Evolutionary conservation across 2,888 invertebrate species (phyloP).

Genomic region (Cataglyphis albicans): DNA sequence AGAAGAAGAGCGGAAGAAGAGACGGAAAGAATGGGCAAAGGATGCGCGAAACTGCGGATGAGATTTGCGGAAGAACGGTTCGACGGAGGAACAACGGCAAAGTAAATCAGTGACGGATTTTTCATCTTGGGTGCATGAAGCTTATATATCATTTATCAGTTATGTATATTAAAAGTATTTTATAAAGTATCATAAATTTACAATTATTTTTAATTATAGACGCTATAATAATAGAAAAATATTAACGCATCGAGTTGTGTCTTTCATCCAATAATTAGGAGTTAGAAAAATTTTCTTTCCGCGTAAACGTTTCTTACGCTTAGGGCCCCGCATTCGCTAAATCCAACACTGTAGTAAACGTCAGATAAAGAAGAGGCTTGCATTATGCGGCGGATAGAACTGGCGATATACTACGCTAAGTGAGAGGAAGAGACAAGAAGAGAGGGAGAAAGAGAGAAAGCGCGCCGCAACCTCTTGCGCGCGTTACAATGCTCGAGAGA

Average conservation of each 20-base stretch:
- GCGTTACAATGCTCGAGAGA: constrained; percentile 78
- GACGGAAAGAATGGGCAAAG: constrained; percentile 16
- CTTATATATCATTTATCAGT: background rate
- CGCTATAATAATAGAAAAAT: background rate
- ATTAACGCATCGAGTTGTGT: background rate
- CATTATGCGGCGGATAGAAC: constrained; percentile 55
- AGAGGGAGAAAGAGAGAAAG: constrained; percentile 9
- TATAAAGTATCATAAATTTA: background rate
- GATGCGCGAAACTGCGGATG: constrained; percentile 51
- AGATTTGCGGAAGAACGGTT: constrained; percentile 47
- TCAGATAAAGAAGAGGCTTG: constrained; percentile 57
- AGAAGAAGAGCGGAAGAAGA: constrained; percentile 43
- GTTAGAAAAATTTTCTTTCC: background rate
- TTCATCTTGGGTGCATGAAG: background rate
- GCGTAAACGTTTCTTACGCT: background rate
- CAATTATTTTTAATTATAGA: constrained; percentile 3
- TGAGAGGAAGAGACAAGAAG: background rate
- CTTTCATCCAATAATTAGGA: background rate
- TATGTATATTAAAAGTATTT: background rate
- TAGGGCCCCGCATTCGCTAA: background rate
- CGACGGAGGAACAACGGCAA: constrained; percentile 46
- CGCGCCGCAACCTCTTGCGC: constrained; percentile 38
- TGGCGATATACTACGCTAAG: constrained; percentile 23
- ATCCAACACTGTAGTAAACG: constrained; percentile 29
- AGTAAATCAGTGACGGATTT: constrained; percentile 25